These are phyloP conservation scores for Lindbergichthys nudifrons DNA, from an alignment of 2,797 vertebrate genomes.

Conservation along the genomic window DNA sequence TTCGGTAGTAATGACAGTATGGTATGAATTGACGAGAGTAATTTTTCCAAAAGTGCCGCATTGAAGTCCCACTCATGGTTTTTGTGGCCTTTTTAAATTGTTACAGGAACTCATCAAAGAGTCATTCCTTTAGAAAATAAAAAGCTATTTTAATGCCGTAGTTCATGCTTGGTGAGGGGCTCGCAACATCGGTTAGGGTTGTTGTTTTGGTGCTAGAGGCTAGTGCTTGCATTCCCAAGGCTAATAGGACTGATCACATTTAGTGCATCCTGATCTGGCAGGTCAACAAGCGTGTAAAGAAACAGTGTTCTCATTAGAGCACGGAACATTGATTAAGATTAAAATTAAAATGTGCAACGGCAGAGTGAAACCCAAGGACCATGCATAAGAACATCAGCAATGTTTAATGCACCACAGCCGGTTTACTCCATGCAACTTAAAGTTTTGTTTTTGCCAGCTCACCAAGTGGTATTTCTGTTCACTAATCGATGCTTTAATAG, in stretches of 20 bases:
- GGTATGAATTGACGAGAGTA: conserved; percentile 68
- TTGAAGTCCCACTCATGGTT: conserved; percentile 32
- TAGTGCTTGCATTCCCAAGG: conserved; percentile 58
- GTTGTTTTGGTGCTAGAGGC: conserved; percentile 39
- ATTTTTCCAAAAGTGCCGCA: conserved; percentile 68
- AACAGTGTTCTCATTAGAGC: conserved; percentile 79
- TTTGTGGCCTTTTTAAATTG: conserved; percentile 42
- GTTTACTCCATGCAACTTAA: conserved; percentile 44
- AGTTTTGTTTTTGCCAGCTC: conserved; percentile 37
- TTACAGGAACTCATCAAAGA: conserved; percentile 31
- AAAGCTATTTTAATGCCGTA: neutral
- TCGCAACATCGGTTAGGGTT: neutral
- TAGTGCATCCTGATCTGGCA: conserved; percentile 68
- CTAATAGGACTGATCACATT: conserved; percentile 76
- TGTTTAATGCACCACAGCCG: conserved; percentile 53
- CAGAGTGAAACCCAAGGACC: conserved; percentile 61
- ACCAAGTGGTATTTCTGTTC: conserved; percentile 12
- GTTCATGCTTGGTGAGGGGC: neutral
- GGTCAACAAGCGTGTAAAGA: conserved; percentile 79
- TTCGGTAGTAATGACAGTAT: conserved; percentile 79
- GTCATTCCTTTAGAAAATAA: conserved; percentile 18
- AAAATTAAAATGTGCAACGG: conserved; percentile 72
- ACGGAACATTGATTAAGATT: conserved; percentile 82
- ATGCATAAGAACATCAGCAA: conserved; percentile 54
- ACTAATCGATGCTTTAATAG: neutral